phyloP scores from a whole-genome alignment of 2,113 vertebrate species.

The Fukomys damarensis region DNA sequence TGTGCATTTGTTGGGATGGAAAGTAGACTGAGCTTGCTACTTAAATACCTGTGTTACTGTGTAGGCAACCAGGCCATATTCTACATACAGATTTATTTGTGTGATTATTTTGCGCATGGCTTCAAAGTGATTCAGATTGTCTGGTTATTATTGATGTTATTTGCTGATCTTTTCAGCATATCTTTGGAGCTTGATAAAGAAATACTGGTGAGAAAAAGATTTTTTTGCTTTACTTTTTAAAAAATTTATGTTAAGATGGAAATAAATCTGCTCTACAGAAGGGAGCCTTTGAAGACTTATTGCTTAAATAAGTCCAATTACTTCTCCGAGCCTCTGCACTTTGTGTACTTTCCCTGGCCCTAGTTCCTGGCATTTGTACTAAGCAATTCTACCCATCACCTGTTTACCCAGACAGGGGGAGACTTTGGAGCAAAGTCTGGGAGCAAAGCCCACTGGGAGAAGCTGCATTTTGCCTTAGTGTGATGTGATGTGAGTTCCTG shows the following conservation, averaged over 20 bases:
- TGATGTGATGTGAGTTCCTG: not conserved
- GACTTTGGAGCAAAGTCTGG: not conserved
- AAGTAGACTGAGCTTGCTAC: not conserved
- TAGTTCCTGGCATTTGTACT: not conserved
- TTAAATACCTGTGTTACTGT: not conserved
- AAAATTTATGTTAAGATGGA: not conserved
- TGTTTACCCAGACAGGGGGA: not conserved
- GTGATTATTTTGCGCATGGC: not conserved
- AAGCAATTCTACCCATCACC: not conserved
- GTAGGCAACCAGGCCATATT: not conserved
- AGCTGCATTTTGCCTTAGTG: not conserved
- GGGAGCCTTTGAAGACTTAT: not conserved
- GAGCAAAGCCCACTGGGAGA: not conserved
- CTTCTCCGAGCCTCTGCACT: not conserved
- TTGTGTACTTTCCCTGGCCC: not conserved
- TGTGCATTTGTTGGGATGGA: not conserved
- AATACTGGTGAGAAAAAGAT: not conserved
- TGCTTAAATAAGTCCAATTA: not conserved
- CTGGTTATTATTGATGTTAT: constrained; percentile 11
- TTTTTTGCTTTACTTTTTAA: constrained; percentile 42
- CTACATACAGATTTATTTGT: not conserved
- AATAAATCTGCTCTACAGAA: not conserved
- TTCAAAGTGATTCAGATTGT: not conserved
- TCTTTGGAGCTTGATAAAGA: not conserved
- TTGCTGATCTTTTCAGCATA: not conserved